A percentile compares a stretch with the other conserved stretches of the same genome.
phyloP scores from a whole-genome alignment of 2,113 vertebrate species.

The Crotophaga sulcirostris region DNA sequence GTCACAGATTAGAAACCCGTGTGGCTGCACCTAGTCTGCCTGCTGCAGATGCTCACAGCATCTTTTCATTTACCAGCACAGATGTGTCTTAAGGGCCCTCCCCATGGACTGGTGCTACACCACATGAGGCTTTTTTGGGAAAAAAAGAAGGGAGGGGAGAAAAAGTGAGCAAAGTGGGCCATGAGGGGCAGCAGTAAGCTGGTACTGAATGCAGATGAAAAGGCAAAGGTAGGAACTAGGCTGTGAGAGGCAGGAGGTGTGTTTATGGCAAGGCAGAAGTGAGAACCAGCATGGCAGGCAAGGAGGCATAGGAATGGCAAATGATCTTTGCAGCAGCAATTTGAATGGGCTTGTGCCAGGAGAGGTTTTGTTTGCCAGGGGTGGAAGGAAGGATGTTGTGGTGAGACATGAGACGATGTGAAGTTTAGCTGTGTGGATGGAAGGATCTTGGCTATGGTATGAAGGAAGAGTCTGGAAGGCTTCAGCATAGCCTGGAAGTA shows the following conservation, averaged over 20 bases:
- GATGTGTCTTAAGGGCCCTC: not conserved
- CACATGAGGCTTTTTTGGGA: not conserved
- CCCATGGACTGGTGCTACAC: not conserved
- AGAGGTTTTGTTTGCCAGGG: not conserved
- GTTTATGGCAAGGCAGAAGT: not conserved
- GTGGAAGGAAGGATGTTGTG: not conserved
- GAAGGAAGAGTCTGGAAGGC: not conserved
- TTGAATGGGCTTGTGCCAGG: slow-evolving; percentile 26
- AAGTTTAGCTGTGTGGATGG: not conserved
- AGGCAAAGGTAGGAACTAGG: not conserved
- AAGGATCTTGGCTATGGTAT: not conserved
- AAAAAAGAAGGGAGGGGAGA: not conserved
- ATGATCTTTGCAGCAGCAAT: not conserved
- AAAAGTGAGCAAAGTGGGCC: not conserved
- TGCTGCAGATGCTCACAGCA: not conserved
- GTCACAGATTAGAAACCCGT: not conserved
- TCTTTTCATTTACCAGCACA: not conserved
- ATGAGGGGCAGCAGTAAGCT: not conserved
- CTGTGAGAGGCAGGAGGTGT: not conserved
- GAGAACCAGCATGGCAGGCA: not conserved
- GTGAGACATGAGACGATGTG: not conserved
- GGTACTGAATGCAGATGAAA: not conserved
- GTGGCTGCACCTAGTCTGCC: not conserved
- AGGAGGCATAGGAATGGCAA: not conserved
- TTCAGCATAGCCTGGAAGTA: not conserved